Conservation (phyloP, 2,113 vertebrate genomes). For the Archocentrus centrarchus region DNA sequence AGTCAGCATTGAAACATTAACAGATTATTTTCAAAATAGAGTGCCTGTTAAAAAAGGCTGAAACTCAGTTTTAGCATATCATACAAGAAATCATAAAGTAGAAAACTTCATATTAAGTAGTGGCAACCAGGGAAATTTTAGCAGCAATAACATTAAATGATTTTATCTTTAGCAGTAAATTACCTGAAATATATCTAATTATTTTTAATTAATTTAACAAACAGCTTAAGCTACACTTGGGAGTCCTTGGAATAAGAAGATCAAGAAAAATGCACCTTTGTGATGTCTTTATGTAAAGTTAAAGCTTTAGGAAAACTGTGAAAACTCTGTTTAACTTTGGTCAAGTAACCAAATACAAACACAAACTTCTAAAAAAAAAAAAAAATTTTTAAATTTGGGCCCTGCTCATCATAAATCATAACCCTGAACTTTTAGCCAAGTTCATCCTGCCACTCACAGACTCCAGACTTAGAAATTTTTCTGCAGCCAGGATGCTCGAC, state of each 20-base stretch:
- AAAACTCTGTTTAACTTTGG: background rate
- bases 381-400: background rate
- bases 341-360: background rate
- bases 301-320: conserved; percentile 2
- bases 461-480: conserved; percentile 13
- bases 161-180: background rate
- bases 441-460: conserved; percentile 37
- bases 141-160: background rate
- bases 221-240: background rate
- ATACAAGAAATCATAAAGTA: background rate
- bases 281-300: background rate
- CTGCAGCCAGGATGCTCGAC: conserved; percentile 29
- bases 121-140: background rate
- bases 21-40: background rate
- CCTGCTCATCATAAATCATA: background rate
- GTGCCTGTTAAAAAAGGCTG: background rate
- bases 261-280: background rate
- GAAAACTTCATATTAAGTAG: background rate
- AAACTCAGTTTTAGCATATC: background rate
- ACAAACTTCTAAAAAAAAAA: background rate
- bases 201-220: too few relatives aligned
- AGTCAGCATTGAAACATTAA: background rate
- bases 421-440: conserved; percentile 12
- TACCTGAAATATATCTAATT: background rate
- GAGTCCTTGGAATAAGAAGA: background rate